Evolutionary conservation across 2,888 invertebrate species (phyloP).

Genomic region (Eupithecia inturbata): DNA sequence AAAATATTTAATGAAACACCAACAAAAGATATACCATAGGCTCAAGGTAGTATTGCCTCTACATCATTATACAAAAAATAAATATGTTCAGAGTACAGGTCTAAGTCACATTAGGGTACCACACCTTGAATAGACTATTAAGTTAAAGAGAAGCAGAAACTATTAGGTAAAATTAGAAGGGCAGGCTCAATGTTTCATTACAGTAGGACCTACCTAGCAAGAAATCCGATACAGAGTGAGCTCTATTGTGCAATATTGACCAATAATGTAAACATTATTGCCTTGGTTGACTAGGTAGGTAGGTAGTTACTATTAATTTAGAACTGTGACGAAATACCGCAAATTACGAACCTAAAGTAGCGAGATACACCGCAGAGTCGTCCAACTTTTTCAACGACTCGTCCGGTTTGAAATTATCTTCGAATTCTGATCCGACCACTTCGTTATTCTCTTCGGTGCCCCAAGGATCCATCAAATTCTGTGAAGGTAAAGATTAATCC

Average conservation of each 20-base stretch:
- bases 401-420: constrained; percentile 83
- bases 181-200: constrained; percentile 13
- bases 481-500: constrained; percentile 32
- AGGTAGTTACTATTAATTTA: background rate
- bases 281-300: background rate
- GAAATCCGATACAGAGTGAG: constrained; percentile 11
- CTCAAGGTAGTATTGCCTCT: background rate
- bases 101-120: background rate
- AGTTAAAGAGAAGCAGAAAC: background rate
- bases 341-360: constrained; percentile 84
- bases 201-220: background rate
- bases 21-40: background rate
- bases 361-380: constrained; percentile 87
- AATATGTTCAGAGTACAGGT: background rate
- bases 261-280: constrained; percentile 25
- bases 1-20: background rate
- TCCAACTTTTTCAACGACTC: constrained; percentile 72
- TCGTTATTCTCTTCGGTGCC: constrained; percentile 64
- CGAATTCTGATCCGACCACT: constrained; percentile 72
- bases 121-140: background rate
- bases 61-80: background rate
- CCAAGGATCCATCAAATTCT: constrained; percentile 83
- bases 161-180: constrained; percentile 19
- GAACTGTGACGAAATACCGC: constrained; percentile 26
- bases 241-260: constrained; percentile 36